These are phyloP conservation scores for Coenobita brevimanus DNA, from an alignment of 1,140 invertebrate species.

Conservation along the genomic window DNA sequence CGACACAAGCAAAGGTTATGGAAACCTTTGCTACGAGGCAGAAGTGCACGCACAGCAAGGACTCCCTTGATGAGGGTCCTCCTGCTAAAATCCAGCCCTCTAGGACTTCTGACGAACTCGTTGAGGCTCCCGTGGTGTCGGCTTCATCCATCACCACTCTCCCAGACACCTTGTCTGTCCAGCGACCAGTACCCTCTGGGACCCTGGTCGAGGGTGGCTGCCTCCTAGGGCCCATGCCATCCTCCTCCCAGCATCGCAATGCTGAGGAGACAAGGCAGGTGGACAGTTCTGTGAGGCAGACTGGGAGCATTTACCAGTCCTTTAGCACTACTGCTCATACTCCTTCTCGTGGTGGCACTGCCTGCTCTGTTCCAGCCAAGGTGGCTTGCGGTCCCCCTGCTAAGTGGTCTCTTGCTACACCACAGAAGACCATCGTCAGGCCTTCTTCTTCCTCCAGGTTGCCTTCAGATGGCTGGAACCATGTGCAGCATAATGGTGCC, in stretches of 20 bases:
- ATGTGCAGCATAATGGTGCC: too few species aligned
- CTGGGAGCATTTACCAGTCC: background rate
- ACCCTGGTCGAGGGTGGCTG: background rate
- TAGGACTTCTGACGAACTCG: background rate
- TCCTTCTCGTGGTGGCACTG: too few species aligned
- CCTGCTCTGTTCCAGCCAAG: too few species aligned
- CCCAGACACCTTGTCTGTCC: background rate
- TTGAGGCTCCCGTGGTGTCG: conserved; percentile 3
- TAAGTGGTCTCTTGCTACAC: too few species aligned
- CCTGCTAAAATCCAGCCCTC: background rate
- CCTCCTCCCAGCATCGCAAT: background rate
- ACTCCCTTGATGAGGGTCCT: background rate
- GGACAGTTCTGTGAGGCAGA: background rate
- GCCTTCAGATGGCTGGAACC: too few species aligned
- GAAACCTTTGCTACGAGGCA: background rate
- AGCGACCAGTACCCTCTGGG: background rate
- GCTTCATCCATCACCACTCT: background rate
- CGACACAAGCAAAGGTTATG: background rate
- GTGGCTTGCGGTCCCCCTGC: background rate
- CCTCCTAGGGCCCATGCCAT: background rate
- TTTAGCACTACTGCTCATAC: too few species aligned
- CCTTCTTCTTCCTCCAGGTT: too few species aligned
- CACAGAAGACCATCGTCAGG: background rate
- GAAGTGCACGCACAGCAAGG: background rate
- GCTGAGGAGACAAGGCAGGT: background rate